Base-by-base conservation (phyloP, 2,113 vertebrate genomes). In the Brachyhypopomus occidentalis region DNA sequence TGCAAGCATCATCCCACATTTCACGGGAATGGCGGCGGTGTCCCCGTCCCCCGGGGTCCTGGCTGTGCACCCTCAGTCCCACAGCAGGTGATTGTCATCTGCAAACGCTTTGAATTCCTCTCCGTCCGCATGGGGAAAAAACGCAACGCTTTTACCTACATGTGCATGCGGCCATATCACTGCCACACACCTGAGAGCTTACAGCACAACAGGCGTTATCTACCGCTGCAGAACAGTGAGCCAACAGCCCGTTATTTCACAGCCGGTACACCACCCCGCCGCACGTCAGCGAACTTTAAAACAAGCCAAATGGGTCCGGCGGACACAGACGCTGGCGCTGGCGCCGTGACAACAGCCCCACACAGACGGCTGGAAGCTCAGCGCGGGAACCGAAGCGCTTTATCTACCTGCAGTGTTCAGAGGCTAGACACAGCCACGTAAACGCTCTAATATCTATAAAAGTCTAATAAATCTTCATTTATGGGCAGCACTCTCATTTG, bases 391-490 rank as follows among this genome's bases (percentile, higher is more conserved):
- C 66, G 60, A 38, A 58, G n/a, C 36, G 22, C 48, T 36, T 66
- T 77, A 69, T 84, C 85, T 76, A 30, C 30, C 74, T 83, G 83
- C 83, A 75, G 79, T 71, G 71, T 88, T 60, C 69, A 66, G 62
- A 9, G 2, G 34, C 45, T 5, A 22, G 1, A 14, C 83, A 78
- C 60, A 80, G 75, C 75, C 74, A 83, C 76, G 30, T 77, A 82
- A 55, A 72, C 36, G 58, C 70, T 23, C 67, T 62, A 79, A 77
- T 80, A 84, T 66, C 78, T 69, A 81, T 82, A 86, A 83, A 67
- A 20, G 36, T 78, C 78, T 85, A 87, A 91, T 89, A 89, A 89
- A 92, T 92, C 85, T 87, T 78, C 72, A 91, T 93, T 90, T 90
- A 71, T 80, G 62, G 27, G 75, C 76, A 72, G 58, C 48, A 79